Evolutionary conservation across 1,140 invertebrate species (phyloP).

Genomic region (Drosophila sproati): DNA sequence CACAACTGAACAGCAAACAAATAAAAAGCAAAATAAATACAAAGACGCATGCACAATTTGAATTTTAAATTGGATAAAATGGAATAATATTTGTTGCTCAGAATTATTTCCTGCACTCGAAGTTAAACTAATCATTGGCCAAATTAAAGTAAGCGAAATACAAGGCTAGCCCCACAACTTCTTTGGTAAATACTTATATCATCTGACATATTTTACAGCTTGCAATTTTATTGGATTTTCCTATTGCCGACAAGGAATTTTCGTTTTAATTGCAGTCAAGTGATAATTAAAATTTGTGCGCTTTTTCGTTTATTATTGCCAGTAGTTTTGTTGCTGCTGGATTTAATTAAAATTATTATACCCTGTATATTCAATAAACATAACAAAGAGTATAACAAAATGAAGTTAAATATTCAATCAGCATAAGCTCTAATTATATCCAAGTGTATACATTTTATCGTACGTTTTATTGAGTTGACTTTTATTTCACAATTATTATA

Average conservation of each 20-base stretch:
- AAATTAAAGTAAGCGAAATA: conserved; percentile 10
- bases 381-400: neutral
- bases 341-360: conserved; percentile 61
- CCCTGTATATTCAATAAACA: neutral
- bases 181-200: conserved; percentile 19
- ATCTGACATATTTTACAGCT: conserved; percentile 31
- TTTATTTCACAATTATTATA: too few relatives aligned
- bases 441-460: too few relatives aligned
- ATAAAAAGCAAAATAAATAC: conserved; percentile 24
- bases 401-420: too few relatives aligned
- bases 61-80: conserved; percentile 41
- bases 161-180: neutral
- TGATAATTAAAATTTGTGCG: conserved; percentile 48
- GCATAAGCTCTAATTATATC: too few relatives aligned
- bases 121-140: conserved; percentile 23
- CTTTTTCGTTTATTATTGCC: neutral
- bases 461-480: too few relatives aligned
- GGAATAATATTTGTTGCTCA: conserved; percentile 25
- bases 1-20: conserved; percentile 6
- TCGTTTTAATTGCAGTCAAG: conserved; percentile 61
- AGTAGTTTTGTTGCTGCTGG: conserved; percentile 13
- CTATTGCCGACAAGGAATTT: conserved; percentile 42
- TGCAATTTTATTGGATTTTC: conserved; percentile 46
- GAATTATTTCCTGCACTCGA: conserved; percentile 1
- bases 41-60: conserved; percentile 27